phyloP scores from a whole-genome alignment of 2,113 vertebrate genomes.

The Cottus gobio region DNA sequence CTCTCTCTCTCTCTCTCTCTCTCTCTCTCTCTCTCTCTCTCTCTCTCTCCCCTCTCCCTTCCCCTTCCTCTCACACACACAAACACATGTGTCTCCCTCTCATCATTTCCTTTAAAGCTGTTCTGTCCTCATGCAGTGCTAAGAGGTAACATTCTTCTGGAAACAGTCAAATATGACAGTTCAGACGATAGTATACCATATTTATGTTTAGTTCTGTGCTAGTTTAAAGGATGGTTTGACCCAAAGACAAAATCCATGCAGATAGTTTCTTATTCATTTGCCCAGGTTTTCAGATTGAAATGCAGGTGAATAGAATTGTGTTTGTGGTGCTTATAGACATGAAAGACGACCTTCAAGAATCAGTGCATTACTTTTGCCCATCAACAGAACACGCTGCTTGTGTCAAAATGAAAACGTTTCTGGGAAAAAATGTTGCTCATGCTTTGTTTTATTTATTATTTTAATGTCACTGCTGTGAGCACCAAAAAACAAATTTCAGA shows the following conservation, averaged over 20 bases:
- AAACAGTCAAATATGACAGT: not conserved
- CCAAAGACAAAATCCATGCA: not conserved
- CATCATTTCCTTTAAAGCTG: conserved; percentile 4
- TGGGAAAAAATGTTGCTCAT: not conserved
- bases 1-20: not conserved
- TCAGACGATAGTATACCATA: not conserved
- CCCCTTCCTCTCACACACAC: not conserved
- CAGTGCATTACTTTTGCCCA: not conserved
- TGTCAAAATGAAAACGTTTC: not conserved
- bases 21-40: not conserved
- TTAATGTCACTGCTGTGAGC: not conserved
- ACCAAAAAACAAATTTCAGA: not conserved
- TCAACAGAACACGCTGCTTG: not conserved
- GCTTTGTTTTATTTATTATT: not conserved
- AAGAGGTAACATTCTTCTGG: not conserved
- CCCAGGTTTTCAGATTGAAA: not conserved
- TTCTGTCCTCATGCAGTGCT: not conserved
- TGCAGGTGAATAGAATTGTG: not conserved
- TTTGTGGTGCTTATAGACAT: not conserved
- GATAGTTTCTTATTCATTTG: not conserved
- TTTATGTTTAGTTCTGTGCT: not conserved
- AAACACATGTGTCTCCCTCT: not conserved
- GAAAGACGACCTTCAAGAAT: not conserved
- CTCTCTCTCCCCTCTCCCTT: no score
- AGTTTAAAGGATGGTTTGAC: not conserved